Evolutionary conservation across 1,140 invertebrate genomes (phyloP).

Genomic region (Mactra quadrangularis): DNA sequence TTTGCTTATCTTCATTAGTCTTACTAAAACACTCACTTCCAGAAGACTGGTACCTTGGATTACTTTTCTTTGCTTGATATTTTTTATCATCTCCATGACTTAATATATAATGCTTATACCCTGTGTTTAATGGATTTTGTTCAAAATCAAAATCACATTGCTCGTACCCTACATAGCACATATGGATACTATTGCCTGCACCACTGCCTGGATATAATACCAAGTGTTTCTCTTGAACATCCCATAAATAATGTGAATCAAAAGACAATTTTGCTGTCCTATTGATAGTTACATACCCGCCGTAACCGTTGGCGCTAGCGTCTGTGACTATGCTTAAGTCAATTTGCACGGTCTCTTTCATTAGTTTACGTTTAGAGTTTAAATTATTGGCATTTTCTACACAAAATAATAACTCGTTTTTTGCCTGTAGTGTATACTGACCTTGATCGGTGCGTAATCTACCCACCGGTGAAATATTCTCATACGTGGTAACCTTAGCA

Average conservation of each 20-base stretch:
- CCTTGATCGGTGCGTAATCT: constrained; percentile 3
- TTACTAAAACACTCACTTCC: too few relatives aligned
- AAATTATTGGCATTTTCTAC: constrained; percentile 24
- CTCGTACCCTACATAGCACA: not conserved
- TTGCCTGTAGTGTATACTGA: not conserved
- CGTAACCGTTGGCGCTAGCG: constrained; percentile 40
- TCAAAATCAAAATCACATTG: not conserved
- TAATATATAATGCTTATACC: not conserved
- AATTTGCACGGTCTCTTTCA: not conserved
- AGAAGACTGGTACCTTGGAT: not conserved
- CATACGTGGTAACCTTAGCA: not conserved
- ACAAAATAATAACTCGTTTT: constrained; percentile 40
- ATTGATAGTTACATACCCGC: too few relatives aligned
- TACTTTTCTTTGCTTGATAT: too few relatives aligned
- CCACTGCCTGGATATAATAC: not conserved
- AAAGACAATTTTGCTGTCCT: too few relatives aligned
- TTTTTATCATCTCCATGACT: not conserved
- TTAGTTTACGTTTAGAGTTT: constrained; percentile 20
- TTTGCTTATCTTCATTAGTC: not conserved
- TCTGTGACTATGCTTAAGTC: constrained; percentile 27
- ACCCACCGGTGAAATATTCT: constrained; percentile 10
- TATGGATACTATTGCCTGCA: too few relatives aligned
- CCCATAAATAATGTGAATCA: too few relatives aligned
- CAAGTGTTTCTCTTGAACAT: not conserved
- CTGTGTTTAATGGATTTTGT: too few relatives aligned